These are phyloP conservation scores for Dendrocincla tyrannina DNA, from an alignment of 2,797 vertebrate genomes.

Conservation along the genomic window DNA sequence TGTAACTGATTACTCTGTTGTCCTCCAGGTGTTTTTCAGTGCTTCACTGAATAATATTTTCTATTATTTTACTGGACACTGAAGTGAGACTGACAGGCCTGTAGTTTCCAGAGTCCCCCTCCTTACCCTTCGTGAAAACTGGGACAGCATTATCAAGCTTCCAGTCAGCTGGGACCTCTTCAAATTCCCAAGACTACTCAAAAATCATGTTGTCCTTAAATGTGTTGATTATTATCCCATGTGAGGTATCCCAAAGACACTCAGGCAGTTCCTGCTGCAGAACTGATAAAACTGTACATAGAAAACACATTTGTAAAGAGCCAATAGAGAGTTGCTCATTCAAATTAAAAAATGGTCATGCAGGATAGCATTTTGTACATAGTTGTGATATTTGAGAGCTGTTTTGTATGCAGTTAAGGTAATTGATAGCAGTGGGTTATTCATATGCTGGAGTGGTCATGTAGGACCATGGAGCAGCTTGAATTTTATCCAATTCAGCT, in stretches of 20 bases:
- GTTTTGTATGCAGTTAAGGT: neutral
- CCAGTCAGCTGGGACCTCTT: neutral
- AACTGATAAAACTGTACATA: neutral
- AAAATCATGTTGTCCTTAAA: neutral
- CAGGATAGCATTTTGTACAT: neutral
- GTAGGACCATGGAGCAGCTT: neutral
- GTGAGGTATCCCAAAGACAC: neutral
- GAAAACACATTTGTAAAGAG: neutral
- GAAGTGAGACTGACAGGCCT: neutral
- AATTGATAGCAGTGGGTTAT: neutral
- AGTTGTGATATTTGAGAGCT: neutral
- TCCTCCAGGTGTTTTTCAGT: neutral
- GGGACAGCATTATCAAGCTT: neutral
- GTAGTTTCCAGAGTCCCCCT: neutral
- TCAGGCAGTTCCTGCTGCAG: neutral
- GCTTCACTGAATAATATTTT: neutral
- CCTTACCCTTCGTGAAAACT: neutral
- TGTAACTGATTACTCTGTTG: neutral
- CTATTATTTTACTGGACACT: neutral
- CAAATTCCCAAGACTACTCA: neutral
- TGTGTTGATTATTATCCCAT: neutral
- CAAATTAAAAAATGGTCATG: neutral
- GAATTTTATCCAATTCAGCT: neutral
- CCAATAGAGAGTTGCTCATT: neutral
- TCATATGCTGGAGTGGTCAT: neutral